Evolutionary conservation across 2,797 vertebrate species (phyloP), one percentile per base, ranked within the genome.

Genomic region (Phaenicophaeus curvirostris): DNA sequence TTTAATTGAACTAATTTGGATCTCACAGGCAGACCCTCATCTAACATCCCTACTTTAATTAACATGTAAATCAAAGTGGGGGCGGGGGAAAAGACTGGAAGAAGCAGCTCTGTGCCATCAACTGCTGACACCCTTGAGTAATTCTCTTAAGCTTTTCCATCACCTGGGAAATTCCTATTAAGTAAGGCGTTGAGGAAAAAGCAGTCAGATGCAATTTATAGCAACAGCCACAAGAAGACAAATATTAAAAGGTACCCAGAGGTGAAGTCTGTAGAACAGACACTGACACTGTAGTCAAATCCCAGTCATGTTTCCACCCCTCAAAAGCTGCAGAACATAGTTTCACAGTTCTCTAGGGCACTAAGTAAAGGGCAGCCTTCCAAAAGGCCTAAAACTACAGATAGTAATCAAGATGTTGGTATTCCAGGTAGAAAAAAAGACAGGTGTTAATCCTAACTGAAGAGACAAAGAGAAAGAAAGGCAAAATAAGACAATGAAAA

Each of bases 41-140:
- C 28, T 89, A 75, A 37, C 37, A 79, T 80, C 65, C 58, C 19
- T 35, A 23, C 27, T 66, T 87, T 87, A 83, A 84, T 78, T 87
- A 87, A 61, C 27, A 48, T 33, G 65, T 80, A 87, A 80, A 83
- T 74, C 58, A 80, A 88, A 72, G 59, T n/a, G 24, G 30, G 7
- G 17, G 7, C 15, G 35, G 30, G 15, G 11, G 15, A 13, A 7
- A 74, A 77, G 33, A 12, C 58, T 51, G 39, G 41, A 79, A 57
- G 35, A 50, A 79, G 31, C 15, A 85, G 39, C 33, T 81, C 41
- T 71, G 59, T 87, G n/a, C 23, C 37, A 75, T 37, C 46, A 71
- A n/a, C 42, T 71, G 53, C 57, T 83, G 61, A 73, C 15, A 50
- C 25, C 13, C 33, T 71, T 76, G 51, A 31, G 63, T 55, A 48